These are phyloP conservation scores for Ceratothoa steindachneri DNA, from an alignment of 2,888 invertebrate genomes.

Conservation along the genomic window DNA sequence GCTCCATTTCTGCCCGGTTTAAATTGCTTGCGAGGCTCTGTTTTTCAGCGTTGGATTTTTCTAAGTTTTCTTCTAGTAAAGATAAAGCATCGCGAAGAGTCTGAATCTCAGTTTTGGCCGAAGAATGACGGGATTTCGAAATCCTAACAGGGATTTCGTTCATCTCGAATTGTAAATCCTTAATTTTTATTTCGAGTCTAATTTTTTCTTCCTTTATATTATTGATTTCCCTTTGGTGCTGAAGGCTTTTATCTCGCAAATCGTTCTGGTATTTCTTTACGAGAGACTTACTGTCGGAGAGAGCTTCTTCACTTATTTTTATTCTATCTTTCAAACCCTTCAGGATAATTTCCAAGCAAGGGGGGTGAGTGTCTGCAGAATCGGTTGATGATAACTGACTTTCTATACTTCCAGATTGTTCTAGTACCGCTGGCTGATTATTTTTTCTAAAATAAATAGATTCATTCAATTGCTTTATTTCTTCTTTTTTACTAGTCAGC, in stretches of 20 bases:
- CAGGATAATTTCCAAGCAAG: slow-evolving; percentile 23
- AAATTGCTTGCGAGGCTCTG: slow-evolving; percentile 17
- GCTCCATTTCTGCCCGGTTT: slow-evolving; percentile 26
- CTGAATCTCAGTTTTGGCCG: slow-evolving; percentile 29
- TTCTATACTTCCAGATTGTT: neutral
- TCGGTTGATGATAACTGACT: neutral
- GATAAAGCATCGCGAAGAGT: slow-evolving; percentile 25
- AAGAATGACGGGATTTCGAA: slow-evolving; percentile 9
- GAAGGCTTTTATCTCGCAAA: slow-evolving; percentile 10
- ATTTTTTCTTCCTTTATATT: slow-evolving; percentile 19
- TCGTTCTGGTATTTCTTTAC: slow-evolving; percentile 28
- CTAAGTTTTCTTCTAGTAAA: slow-evolving; percentile 19
- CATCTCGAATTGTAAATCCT: slow-evolving; percentile 23
- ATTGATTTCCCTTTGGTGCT: slow-evolving; percentile 19
- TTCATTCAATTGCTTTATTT: slow-evolving; percentile 26
- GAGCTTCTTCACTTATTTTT: slow-evolving; percentile 25
- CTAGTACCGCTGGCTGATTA: neutral
- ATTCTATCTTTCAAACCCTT: slow-evolving; percentile 32
- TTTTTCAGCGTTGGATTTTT: slow-evolving; percentile 19
- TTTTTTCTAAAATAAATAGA: slow-evolving; percentile 1
- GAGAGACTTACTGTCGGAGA: slow-evolving; percentile 29
- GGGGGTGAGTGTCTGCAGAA: neutral
- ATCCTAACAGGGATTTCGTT: slow-evolving; percentile 28
- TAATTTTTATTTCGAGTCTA: slow-evolving; percentile 11
- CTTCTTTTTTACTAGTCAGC: slow-evolving; percentile 26